A percentile compares a stretch with the other conserved stretches of the same genome.
phyloP scores from a whole-genome alignment of 1,140 invertebrate genomes.

The Pseudomyrmex sp. region DNA sequence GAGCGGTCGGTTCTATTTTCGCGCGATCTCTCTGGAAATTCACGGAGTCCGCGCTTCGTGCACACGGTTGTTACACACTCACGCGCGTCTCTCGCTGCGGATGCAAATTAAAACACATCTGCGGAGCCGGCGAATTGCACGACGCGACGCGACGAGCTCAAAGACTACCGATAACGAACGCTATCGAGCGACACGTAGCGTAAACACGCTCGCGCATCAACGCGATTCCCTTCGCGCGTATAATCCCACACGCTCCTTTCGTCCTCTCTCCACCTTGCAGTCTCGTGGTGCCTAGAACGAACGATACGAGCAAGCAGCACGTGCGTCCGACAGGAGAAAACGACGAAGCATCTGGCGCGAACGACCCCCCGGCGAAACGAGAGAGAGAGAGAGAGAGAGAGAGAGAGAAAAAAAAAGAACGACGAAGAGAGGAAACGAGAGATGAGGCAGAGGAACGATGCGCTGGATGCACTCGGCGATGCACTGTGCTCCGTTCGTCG shows the following conservation, averaged over 20 bases:
- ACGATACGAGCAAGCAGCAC: conserved; percentile 67
- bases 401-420: not conserved
- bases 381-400: not conserved
- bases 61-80: conserved; percentile 10
- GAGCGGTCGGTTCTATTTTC: conserved; percentile 60
- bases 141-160: conserved; percentile 51
- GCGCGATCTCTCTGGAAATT: conserved; percentile 59
- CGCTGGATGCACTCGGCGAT: conserved; percentile 57
- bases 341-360: conserved; percentile 73
- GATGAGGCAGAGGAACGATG: conserved; percentile 40
- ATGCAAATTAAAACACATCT: conserved; percentile 55
- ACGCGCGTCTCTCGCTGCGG: not conserved
- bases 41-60: not conserved
- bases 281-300: conserved; percentile 46
- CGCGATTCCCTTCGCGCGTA: conserved; percentile 65
- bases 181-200: conserved; percentile 73
- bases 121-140: conserved; percentile 17
- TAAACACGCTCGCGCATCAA: conserved; percentile 80
- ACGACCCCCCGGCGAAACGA: conserved; percentile 63
- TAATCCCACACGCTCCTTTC: conserved; percentile 35
- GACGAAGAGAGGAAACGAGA: conserved; percentile 7
- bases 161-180: conserved; percentile 74
- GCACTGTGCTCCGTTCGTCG: conserved; percentile 49
- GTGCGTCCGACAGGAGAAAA: conserved; percentile 72
- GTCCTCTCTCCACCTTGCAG: conserved; percentile 16